Evolutionary conservation across 2,888 invertebrate genomes (phyloP).

Genomic region (Dolomedes plantarius): DNA sequence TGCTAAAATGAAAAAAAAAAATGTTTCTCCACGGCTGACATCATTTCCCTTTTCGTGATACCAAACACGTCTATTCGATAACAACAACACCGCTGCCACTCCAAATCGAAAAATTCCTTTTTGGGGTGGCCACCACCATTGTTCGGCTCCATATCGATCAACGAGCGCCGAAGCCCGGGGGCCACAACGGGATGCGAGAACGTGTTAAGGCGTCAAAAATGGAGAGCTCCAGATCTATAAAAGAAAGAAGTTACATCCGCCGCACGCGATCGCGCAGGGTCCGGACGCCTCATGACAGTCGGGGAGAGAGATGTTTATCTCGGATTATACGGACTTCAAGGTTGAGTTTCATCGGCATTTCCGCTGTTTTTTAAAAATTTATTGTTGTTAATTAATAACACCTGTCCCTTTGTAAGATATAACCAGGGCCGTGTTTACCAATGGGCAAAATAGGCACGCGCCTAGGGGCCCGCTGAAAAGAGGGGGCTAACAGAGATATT

Average conservation of each 20-base stretch:
- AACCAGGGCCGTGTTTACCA: no score
- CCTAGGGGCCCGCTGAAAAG: no score
- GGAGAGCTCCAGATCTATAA: neutral
- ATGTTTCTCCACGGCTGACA: neutral
- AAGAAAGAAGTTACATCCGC: neutral
- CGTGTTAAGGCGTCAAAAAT: neutral
- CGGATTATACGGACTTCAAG: conserved; percentile 7
- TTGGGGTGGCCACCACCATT: neutral
- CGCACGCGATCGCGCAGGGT: neutral
- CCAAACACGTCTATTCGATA: neutral
- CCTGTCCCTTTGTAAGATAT: no score
- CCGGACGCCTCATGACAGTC: no score
- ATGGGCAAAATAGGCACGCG: no score
- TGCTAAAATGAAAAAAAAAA: neutral
- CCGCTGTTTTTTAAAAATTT: no score
- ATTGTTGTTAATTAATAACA: no score
- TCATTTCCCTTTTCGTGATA: neutral
- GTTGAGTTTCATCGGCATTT: neutral
- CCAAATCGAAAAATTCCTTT: neutral
- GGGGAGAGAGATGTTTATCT: no score
- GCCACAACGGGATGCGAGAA: neutral
- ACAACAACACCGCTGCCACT: no score
- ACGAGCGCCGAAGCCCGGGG: neutral
- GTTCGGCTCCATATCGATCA: neutral
- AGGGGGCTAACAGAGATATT: no score